These are phyloP conservation scores for Octodon degus DNA, from an alignment of 2,113 vertebrate genomes.

Conservation along the genomic window DNA sequence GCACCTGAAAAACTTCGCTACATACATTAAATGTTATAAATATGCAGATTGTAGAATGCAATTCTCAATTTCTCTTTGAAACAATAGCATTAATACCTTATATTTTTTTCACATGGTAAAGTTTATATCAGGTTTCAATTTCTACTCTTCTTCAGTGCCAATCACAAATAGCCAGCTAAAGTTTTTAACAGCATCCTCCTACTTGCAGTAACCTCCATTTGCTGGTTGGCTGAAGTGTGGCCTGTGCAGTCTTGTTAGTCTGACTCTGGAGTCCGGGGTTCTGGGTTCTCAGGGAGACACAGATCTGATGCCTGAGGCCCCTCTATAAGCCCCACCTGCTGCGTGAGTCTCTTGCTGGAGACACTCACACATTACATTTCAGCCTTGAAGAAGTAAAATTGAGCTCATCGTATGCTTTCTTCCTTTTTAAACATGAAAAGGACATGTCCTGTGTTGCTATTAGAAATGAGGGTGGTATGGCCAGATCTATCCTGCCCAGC, in stretches of 20 bases:
- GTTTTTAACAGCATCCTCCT: neutral
- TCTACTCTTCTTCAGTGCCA: neutral
- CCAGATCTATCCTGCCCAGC: neutral
- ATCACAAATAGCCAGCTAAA: neutral
- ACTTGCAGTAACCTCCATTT: neutral
- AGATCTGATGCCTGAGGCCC: neutral
- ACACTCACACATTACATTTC: neutral
- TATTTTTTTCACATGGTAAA: neutral
- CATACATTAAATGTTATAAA: neutral
- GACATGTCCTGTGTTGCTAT: neutral
- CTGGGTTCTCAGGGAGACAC: neutral
- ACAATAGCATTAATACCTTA: neutral
- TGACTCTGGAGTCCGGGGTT: neutral
- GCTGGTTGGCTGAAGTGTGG: neutral
- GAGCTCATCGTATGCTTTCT: neutral
- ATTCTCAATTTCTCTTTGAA: neutral
- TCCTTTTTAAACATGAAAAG: neutral
- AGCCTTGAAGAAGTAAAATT: neutral
- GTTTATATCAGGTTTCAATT: neutral
- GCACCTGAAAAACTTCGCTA: too few species aligned
- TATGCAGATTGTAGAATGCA: neutral
- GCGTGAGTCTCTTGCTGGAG: neutral
- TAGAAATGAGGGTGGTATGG: neutral
- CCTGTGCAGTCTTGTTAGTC: neutral
- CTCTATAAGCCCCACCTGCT: too few species aligned